Base-by-base conservation (phyloP, 1,140 invertebrate genomes). In the Mercenaria mercenaria region DNA sequence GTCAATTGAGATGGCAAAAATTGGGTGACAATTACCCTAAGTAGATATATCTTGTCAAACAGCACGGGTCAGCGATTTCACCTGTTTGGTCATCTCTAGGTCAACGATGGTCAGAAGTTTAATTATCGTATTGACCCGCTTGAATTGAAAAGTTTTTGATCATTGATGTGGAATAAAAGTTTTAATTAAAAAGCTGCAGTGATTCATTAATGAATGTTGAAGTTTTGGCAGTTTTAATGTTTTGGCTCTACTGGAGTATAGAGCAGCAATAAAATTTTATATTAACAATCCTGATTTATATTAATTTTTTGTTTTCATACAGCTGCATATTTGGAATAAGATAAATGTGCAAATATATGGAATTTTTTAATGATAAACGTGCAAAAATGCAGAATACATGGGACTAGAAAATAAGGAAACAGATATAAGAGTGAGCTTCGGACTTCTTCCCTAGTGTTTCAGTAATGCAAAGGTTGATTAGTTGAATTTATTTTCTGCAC, bases 61-160 rank as follows among this genome's bases (percentile, higher is more conserved):
- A 37, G 1, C 76, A 79, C 37, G 76, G 76, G 76, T 79, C 76
- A 79, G 29, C 29, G 76, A 56, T 50, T 39, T 32, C 15, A 50
- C 26, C 20, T 50, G 43, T 52, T 32, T 79, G 76, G 76, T 79
- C 76, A 79, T 56, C 76, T 34, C 50, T 79, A 79, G 76, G 76
- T 79, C 76, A 56, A 52, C 20, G 23, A 41, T 79, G 50, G 76
- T 79, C 76, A 79, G 50, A 79, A 56, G 76, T 79, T 79, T 79
- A 79, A 79, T 79, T 79, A 29, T 79, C 13, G 32, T 79, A 52
- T 23, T 79, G 76, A 79, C 76, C 76, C 8, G 10, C 6, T 72
- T 11, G 34, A 72, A 39, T 72, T 72, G 29, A 79, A 79, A 79
- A 76, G 76, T 79, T 79, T 79, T 79, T 79, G 76, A 79, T 79